Percentiles rank a stretch among this genome's conserved stretches.
Conservation (phyloP, 2,797 vertebrate species). For the Muscicapa comitata region DNA sequence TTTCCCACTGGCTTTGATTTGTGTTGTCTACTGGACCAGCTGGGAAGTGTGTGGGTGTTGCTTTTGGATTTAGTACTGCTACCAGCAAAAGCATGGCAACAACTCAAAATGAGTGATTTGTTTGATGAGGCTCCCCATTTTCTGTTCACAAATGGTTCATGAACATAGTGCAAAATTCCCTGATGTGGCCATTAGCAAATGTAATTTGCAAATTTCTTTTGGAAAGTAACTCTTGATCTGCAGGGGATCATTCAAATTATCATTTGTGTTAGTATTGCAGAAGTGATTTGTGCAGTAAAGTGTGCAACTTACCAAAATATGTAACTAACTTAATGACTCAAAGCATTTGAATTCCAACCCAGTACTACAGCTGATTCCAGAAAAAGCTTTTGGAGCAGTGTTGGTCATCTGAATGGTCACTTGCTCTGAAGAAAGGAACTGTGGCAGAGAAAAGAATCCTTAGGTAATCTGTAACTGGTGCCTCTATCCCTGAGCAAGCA, state of each 20-base stretch:
- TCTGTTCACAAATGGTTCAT: neutral
- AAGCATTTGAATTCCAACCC: neutral
- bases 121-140: neutral
- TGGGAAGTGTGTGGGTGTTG: neutral
- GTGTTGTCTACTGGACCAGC: neutral
- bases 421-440: neutral
- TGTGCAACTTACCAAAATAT: neutral
- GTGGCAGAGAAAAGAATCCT: neutral
- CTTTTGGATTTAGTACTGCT: neutral
- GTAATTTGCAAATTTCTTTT: neutral
- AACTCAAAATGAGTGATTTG: neutral
- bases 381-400: neutral
- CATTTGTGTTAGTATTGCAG: neutral
- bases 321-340: neutral
- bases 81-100: neutral
- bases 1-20: neutral
- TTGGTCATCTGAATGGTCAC: neutral
- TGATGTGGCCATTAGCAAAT: neutral
- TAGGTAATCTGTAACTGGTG: fast-evolving
- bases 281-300: neutral
- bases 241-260: neutral
- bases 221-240: neutral
- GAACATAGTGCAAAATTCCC: neutral
- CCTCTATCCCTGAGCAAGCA: neutral
- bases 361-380: neutral